These are phyloP conservation scores for Varanus salvator DNA, from an alignment of 2,113 vertebrate genomes.

Conservation along the genomic window DNA sequence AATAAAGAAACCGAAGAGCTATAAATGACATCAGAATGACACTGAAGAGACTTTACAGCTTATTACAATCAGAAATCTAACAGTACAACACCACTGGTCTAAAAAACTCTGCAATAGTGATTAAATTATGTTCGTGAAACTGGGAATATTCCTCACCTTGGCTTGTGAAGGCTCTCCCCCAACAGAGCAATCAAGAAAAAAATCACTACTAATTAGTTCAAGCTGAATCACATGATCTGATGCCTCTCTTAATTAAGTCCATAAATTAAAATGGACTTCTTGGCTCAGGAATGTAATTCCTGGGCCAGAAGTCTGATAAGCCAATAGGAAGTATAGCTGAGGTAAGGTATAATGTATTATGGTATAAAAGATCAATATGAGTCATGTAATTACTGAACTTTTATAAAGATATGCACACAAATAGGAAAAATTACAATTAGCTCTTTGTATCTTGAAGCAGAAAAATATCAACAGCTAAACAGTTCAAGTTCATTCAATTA, in stretches of 20 bases:
- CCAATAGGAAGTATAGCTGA: fast-evolving
- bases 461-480: neutral
- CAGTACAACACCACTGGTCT: neutral
- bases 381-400: neutral
- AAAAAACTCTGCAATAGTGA: neutral
- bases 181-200: conserved; percentile 18
- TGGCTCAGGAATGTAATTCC: conserved; percentile 46
- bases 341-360: neutral
- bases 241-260: conserved; percentile 49
- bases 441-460: neutral
- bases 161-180: conserved; percentile 18
- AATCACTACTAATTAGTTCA: conserved; percentile 43
- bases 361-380: neutral
- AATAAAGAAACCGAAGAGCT: neutral
- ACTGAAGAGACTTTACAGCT: neutral
- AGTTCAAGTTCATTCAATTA: neutral
- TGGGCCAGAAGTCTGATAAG: neutral
- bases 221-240: fast-evolving
- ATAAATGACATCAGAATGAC: neutral
- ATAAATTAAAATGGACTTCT: conserved; percentile 47
- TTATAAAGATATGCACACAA: neutral
- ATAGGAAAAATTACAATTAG: fast-evolving
- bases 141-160: fast-evolving
- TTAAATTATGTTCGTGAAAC: neutral
- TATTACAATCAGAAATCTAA: neutral